Conservation (phyloP, 2,888 invertebrate genomes). For the Physocephala rufipes region DNA sequence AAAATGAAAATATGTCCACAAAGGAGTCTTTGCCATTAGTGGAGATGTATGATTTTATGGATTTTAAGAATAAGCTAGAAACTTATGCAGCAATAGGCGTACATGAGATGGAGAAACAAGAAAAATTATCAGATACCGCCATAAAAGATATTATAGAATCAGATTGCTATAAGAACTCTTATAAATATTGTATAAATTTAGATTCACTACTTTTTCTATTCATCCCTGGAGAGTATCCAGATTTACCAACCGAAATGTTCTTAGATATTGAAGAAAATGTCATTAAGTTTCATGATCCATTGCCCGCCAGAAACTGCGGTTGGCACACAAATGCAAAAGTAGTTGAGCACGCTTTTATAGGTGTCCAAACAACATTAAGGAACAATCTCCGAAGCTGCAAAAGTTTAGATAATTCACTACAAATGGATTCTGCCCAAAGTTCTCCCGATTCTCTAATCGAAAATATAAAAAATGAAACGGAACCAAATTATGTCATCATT, state of each 20-base stretch:
- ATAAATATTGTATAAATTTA: conserved; percentile 48
- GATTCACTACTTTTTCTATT: conserved; percentile 56
- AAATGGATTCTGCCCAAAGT: conserved; percentile 33
- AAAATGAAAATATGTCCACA: conserved; percentile 38
- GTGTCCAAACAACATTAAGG: conserved; percentile 32
- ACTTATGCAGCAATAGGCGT: conserved; percentile 41
- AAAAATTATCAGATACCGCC: conserved; percentile 19
- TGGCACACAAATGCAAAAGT: conserved; percentile 55
- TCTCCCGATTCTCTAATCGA: background rate
- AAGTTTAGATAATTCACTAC: background rate
- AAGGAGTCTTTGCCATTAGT: conserved; percentile 17
- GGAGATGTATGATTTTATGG: conserved; percentile 22
- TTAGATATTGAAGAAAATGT: conserved; percentile 42
- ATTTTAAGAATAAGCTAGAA: conserved; percentile 42
- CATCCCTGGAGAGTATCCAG: conserved; percentile 51
- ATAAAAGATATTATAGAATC: background rate
- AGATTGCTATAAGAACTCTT: background rate
- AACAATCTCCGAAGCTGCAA: background rate
- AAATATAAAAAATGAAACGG: conserved; percentile 23
- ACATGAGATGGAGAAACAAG: conserved; percentile 25
- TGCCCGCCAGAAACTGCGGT: conserved; percentile 57
- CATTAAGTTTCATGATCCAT: conserved; percentile 52
- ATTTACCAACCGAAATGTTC: conserved; percentile 55
- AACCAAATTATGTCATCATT: conserved; percentile 45
- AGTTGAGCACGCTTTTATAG: conserved; percentile 45